These are phyloP conservation scores for Hypercompe scribonia DNA, from an alignment of 2,888 invertebrate species.

Conservation along the genomic window DNA sequence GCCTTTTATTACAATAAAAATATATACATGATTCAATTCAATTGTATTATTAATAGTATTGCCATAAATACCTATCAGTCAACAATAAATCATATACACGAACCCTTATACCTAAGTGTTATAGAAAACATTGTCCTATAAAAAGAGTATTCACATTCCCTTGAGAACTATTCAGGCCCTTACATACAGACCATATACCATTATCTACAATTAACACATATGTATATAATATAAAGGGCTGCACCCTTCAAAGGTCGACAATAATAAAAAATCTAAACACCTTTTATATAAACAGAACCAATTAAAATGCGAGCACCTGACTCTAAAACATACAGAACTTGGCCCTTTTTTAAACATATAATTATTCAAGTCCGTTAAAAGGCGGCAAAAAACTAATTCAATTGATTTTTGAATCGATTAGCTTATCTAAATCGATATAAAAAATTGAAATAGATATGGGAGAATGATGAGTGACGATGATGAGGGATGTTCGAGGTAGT, in stretches of 20 bases:
- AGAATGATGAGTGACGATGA: not conserved
- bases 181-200: slow-evolving; percentile 23
- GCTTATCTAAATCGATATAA: slow-evolving; percentile 79
- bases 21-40: slow-evolving; percentile 8
- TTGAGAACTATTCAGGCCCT: slow-evolving; percentile 14
- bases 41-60: not conserved
- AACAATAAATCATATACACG: slow-evolving; percentile 7
- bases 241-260: slow-evolving; percentile 41
- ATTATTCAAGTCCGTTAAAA: slow-evolving; percentile 62
- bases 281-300: slow-evolving; percentile 55
- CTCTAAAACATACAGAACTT: slow-evolving; percentile 45
- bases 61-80: not conserved
- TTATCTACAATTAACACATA: slow-evolving; percentile 34
- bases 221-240: slow-evolving; percentile 40
- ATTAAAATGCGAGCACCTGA: slow-evolving; percentile 54
- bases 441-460: slow-evolving; percentile 18
- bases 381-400: slow-evolving; percentile 65
- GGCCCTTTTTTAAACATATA: slow-evolving; percentile 63
- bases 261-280: slow-evolving; percentile 51
- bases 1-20: not conserved
- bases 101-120: slow-evolving; percentile 2
- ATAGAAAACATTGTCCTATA: not conserved
- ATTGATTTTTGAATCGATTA: slow-evolving; percentile 73
- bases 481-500: not conserved
- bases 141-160: slow-evolving; percentile 11